Percentiles rank a stretch among this genome's conserved stretches.
phyloP scores from a whole-genome alignment of 2,113 vertebrate genomes.

The Hystrix cristata region DNA sequence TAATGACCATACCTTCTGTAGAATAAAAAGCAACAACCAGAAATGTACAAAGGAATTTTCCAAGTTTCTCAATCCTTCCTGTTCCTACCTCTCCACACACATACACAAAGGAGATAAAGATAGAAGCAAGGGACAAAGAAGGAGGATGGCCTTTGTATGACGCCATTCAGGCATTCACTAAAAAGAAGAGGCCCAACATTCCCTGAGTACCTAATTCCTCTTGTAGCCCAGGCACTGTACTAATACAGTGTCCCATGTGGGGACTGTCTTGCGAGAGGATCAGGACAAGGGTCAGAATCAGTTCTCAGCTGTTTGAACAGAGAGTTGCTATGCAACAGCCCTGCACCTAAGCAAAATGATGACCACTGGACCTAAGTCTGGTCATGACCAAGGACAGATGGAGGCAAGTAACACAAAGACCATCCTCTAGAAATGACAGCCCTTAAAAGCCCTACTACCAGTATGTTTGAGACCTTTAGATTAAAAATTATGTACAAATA shows the following conservation, averaged over 20 bases:
- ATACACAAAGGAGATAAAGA: not conserved
- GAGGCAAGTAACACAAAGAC: not conserved
- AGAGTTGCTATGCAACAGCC: not conserved
- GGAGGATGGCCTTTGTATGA: not conserved
- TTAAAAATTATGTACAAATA: not conserved
- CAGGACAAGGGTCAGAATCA: not conserved
- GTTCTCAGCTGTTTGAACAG: not conserved
- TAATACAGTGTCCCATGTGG: not conserved
- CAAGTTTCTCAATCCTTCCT: slow-evolving; percentile 32
- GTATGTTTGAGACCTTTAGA: not conserved
- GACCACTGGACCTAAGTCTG: not conserved
- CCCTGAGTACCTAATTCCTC: not conserved
- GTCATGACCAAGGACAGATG: not conserved
- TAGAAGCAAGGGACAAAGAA: not conserved
- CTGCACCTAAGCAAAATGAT: slow-evolving; percentile 27
- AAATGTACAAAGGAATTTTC: slow-evolving; percentile 24
- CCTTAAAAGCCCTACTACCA: not conserved
- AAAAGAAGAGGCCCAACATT: not conserved
- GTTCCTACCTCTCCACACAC: not conserved
- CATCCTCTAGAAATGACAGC: not conserved
- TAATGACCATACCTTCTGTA: not conserved
- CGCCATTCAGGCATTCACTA: not conserved
- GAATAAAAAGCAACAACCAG: slow-evolving; percentile 15
- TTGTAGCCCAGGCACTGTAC: not conserved
- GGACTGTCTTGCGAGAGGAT: not conserved